Conservation (phyloP, 2,888 invertebrate genomes). For the Byasa hedistus region DNA sequence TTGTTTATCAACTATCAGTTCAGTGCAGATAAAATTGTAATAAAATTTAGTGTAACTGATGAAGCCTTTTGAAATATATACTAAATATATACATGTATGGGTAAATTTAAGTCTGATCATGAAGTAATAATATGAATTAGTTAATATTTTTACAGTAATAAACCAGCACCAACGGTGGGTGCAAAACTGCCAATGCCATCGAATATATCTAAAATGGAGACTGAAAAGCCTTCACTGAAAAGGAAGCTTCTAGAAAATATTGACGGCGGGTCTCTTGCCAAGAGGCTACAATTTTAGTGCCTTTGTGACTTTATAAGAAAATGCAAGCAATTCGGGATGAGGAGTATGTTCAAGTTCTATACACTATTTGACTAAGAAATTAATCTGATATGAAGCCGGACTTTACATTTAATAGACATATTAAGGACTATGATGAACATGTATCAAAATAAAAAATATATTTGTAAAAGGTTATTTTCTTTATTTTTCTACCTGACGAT, state of each 20-base stretch:
- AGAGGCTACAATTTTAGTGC: constrained; percentile 82
- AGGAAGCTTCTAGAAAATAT: constrained; percentile 86
- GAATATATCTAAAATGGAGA: constrained; percentile 80
- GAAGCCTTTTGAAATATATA: too few relatives aligned
- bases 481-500: too few relatives aligned
- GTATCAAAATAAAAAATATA: constrained; percentile 22
- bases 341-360: constrained; percentile 47
- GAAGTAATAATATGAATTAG: too few relatives aligned
- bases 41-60: too few relatives aligned
- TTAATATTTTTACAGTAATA: constrained; percentile 80
- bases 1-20: too few relatives aligned
- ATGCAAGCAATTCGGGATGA: constrained; percentile 42
- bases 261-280: constrained; percentile 84
- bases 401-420: constrained; percentile 31
- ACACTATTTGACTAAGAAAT: constrained; percentile 17
- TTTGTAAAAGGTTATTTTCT: background rate
- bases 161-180: constrained; percentile 92
- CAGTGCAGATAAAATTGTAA: too few relatives aligned
- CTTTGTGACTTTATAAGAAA: constrained; percentile 16
- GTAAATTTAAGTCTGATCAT: too few relatives aligned
- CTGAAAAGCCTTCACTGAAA: constrained; percentile 85
- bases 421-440: constrained; percentile 13
- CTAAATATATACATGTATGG: too few relatives aligned
- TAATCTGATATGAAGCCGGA: constrained; percentile 39
- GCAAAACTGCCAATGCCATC: constrained; percentile 90